These are phyloP conservation scores for Penelope pileata DNA, from an alignment of 2,113 vertebrate species.

Conservation along the genomic window DNA sequence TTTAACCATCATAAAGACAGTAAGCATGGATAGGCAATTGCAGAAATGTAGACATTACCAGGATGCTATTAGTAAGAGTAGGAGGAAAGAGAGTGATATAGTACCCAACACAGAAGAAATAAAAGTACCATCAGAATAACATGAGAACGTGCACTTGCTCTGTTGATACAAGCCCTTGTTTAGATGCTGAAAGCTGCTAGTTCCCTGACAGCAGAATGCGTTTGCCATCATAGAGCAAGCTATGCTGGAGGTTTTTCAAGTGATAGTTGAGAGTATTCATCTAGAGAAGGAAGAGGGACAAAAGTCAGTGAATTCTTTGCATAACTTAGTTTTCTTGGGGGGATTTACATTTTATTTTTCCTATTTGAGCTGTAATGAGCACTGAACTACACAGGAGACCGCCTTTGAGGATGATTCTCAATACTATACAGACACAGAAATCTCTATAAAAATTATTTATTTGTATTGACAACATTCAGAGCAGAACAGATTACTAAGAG, in stretches of 20 bases:
- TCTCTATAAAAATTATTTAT: background rate
- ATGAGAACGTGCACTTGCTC: background rate
- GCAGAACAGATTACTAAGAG: background rate
- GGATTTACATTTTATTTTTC: background rate
- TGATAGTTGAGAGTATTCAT: background rate
- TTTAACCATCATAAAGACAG: background rate
- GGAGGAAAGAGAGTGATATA: background rate
- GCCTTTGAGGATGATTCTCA: background rate
- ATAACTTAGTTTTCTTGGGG: background rate
- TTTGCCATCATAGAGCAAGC: background rate
- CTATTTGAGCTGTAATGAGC: background rate
- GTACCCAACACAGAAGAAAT: background rate
- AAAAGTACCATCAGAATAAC: background rate
- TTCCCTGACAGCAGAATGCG: background rate
- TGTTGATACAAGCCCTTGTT: slow-evolving; percentile 1
- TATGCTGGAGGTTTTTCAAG: background rate
- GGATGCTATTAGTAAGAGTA: background rate
- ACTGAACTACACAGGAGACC: background rate
- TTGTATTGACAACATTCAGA: background rate
- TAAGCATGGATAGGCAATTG: background rate
- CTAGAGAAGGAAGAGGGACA: background rate
- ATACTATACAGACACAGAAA: background rate
- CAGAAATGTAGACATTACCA: background rate
- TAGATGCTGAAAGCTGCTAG: background rate
- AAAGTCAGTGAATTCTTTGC: slow-evolving; percentile 7